A percentile compares a stretch with the other conserved stretches of the same genome.
Evolutionary conservation across 2,888 invertebrate species (phyloP).

Genomic region (Eristalinus aeneus): DNA sequence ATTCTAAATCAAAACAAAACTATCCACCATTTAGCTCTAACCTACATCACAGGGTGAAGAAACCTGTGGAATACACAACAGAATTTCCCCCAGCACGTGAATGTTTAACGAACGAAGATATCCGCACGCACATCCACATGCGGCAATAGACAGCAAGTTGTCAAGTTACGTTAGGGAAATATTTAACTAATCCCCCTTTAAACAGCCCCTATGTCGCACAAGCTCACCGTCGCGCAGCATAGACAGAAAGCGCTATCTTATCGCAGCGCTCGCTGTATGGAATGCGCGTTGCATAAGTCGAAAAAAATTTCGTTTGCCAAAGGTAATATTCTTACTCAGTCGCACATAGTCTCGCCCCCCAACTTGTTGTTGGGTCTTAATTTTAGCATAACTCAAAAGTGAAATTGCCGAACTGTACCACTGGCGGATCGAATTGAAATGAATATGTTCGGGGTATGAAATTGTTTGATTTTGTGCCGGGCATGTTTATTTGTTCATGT

Average conservation of each 20-base stretch:
- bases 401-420: background rate
- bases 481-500: conserved; percentile 50
- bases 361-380: background rate
- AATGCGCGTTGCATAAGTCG: conserved; percentile 11
- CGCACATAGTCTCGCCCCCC: background rate
- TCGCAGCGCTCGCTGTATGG: background rate
- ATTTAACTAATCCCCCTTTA: conserved; percentile 2
- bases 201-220: background rate
- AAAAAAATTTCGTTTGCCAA: background rate
- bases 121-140: background rate
- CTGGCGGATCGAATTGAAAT: background rate
- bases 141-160: background rate
- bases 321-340: background rate
- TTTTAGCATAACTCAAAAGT: background rate
- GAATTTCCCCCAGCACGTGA: conserved; percentile 15
- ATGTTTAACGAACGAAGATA: background rate
- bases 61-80: background rate
- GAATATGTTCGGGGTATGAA: background rate
- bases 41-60: background rate
- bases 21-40: background rate
- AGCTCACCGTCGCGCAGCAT: conserved; percentile 16
- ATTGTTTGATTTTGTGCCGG: conserved; percentile 45
- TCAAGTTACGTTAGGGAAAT: background rate
- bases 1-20: background rate
- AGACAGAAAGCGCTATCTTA: conserved; percentile 31